Evolutionary conservation across 2,797 vertebrate species (phyloP), one percentile per base, ranked within the genome.

Genomic region (Apogon talboti): DNA sequence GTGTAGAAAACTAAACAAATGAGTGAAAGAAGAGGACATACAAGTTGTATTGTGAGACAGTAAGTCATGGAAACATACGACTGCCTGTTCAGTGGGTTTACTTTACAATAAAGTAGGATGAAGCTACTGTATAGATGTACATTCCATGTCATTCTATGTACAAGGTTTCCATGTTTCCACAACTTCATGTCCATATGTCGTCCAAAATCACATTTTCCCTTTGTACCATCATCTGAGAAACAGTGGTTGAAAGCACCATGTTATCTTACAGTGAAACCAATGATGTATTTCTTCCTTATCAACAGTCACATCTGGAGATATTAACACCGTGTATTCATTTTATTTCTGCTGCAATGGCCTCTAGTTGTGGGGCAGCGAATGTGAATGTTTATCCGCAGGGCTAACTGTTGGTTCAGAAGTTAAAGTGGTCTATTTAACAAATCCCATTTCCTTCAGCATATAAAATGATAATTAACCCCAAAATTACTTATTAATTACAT

Each of bases 71-170:
- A 78, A 74, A 79, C 67, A 82, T 54, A 80, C 58, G 37, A 63
- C 65, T 46, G 58, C 16, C 70, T 76, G 63, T 62, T 83, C 46
- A 41, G 76, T 75, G 49, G 42, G 51, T 60, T 33, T 38, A 85
- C 49, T 81, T 87, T 68, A 87, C 65, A 74, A 61, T 62, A 64
- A 74, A 44, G 48, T 74, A 66, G 44, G 35, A 78, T 74, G 77
- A 76, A 38, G 18, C 66, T 76, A 69, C 53, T 72, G 63, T 72
- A 74, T 60, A 79, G 54, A 75, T 82, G 76, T 79, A 76, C 81
- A 85, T 83, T 82, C 62, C 55, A 30, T 71, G 69, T 74, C 55
- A 28, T 66, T 78, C 41, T 91, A 88, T 92, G 14, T 91, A 91
- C 89, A 91, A 13, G 18, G 67, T 76, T 30, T 72, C 12, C 53